phyloP scores from a whole-genome alignment of 2,113 vertebrate genomes.

The Brachyhypopomus gauderio region DNA sequence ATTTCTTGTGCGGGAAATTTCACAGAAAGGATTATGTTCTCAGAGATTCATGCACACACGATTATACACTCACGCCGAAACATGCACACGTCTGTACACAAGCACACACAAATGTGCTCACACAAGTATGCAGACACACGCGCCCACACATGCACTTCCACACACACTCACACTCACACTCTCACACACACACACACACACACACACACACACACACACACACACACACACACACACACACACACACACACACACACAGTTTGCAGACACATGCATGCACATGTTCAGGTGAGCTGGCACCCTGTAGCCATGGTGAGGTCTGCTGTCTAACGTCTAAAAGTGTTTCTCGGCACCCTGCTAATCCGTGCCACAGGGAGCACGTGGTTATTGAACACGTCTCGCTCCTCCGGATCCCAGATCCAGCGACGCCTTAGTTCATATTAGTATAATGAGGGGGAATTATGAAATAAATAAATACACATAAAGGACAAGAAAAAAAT shows the following conservation, averaged over 20 bases:
- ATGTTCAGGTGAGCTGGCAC: constrained; percentile 35
- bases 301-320: constrained; percentile 65
- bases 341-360: constrained; percentile 67
- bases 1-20: constrained; percentile 17
- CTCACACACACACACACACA: not conserved
- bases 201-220: not conserved
- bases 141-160: not conserved
- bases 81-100: not conserved
- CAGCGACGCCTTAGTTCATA: constrained; percentile 65
- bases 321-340: constrained; percentile 72
- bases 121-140: not conserved
- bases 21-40: constrained; percentile 35
- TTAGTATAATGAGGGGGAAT: constrained; percentile 49
- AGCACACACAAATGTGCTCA: not conserved
- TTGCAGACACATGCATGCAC: constrained; percentile 3
- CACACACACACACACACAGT: not conserved
- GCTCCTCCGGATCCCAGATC: constrained; percentile 67
- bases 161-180: not conserved
- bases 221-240: constrained; percentile 13
- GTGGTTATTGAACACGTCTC: constrained; percentile 75
- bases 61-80: constrained; percentile 7
- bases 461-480: no score
- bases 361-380: constrained; percentile 71
- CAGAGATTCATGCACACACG: not conserved
- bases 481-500: constrained; percentile 49